phyloP scores from a whole-genome alignment of 2,888 invertebrate species.

The Pseudococcus longispinus region DNA sequence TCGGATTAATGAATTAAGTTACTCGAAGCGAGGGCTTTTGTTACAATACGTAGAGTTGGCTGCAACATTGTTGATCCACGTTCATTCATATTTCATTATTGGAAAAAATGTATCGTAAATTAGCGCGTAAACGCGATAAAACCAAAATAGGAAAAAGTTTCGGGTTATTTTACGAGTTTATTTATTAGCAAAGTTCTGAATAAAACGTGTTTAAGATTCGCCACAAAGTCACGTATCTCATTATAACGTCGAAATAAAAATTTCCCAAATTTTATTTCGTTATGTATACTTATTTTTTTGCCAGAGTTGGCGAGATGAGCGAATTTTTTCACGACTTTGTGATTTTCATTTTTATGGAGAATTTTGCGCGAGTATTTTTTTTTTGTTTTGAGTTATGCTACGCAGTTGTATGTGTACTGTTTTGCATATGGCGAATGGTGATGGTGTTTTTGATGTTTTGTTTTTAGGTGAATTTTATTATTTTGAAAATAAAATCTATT shows the following conservation, averaged over 20 bases:
- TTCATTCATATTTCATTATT: not conserved
- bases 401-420: not conserved
- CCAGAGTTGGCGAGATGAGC: not conserved
- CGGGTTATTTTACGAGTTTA: constrained; percentile 9
- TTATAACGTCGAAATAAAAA: constrained; percentile 20
- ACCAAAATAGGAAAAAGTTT: not conserved
- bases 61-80: not conserved
- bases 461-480: not conserved
- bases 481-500: too few species aligned
- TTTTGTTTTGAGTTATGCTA: not conserved
- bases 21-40: not conserved
- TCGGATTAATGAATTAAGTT: not conserved
- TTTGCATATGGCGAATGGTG: not conserved
- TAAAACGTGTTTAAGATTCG: constrained; percentile 7
- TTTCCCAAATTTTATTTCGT: not conserved
- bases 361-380: not conserved
- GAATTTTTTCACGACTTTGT: constrained; percentile 12
- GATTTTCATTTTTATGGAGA: not conserved
- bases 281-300: not conserved
- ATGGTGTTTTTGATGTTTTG: not conserved
- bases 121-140: constrained; percentile 1
- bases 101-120: not conserved
- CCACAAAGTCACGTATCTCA: not conserved
- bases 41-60: not conserved
- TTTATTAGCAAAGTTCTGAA: constrained; percentile 9